Evolutionary conservation across 1,140 invertebrate species (phyloP).

Genomic region (Drosophila simulans): DNA sequence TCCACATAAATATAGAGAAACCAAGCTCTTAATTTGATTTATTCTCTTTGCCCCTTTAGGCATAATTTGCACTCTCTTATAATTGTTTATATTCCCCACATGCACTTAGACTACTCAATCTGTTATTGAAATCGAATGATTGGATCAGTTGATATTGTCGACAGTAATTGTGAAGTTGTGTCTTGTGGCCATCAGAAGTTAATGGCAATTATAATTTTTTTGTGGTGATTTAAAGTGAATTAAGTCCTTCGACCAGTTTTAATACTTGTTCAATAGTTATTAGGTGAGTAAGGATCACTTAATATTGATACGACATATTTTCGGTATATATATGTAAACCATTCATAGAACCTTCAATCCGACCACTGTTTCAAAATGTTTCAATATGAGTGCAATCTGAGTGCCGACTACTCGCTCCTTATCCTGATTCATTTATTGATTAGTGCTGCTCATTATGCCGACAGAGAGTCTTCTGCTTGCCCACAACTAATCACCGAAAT

Average conservation of each 20-base stretch:
- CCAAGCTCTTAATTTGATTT: background rate
- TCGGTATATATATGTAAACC: too few relatives aligned
- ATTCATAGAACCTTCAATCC: too few relatives aligned
- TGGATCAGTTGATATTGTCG: conserved; percentile 13
- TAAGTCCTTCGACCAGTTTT: too few relatives aligned
- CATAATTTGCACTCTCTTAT: background rate
- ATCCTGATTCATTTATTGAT: conserved; percentile 32
- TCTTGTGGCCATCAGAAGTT: background rate
- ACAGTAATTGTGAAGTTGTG: background rate
- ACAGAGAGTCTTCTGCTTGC: conserved; percentile 16
- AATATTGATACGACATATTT: background rate
- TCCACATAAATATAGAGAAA: too few relatives aligned
- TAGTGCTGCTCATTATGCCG: conserved; percentile 36
- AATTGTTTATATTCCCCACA: conserved; percentile 4
- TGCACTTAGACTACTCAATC: background rate
- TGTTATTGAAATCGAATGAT: background rate
- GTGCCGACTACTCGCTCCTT: conserved; percentile 1
- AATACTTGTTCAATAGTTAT: too few relatives aligned
- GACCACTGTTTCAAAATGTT: too few relatives aligned
- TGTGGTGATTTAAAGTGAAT: background rate
- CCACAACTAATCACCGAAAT: conserved; percentile 54
- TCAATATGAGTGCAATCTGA: background rate
- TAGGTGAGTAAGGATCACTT: background rate
- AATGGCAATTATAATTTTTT: background rate
- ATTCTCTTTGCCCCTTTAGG: background rate